These are phyloP conservation scores for Cyprinodon variegatus DNA, from an alignment of 2,113 vertebrate genomes.

Conservation along the genomic window DNA sequence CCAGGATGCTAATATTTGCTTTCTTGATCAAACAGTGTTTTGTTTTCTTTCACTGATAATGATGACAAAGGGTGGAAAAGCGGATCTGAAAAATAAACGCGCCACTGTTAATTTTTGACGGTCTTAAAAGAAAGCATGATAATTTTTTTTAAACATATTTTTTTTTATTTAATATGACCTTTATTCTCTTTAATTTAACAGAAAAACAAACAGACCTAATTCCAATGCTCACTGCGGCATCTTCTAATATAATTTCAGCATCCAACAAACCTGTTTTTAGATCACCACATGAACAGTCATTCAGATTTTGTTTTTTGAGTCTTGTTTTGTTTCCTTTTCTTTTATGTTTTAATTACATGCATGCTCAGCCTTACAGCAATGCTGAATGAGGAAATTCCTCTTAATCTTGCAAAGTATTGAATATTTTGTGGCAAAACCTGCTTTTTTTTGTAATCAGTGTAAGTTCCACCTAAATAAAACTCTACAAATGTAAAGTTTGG, in stretches of 20 bases:
- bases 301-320: neutral
- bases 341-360: neutral
- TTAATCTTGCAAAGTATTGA: neutral
- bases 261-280: no score
- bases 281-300: neutral
- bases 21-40: neutral
- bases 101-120: neutral
- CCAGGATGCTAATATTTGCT: conserved; percentile 51
- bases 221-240: no score
- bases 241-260: no score
- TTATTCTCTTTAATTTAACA: neutral
- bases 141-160: neutral
- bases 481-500: no score
- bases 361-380: neutral
- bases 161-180: neutral
- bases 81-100: neutral
- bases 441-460: neutral
- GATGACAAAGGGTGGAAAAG: neutral
- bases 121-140: neutral
- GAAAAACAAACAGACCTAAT: neutral
- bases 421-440: neutral
- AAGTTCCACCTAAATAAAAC: no score
- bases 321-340: neutral
- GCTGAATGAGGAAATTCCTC: neutral
- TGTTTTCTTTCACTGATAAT: neutral